phyloP scores from a whole-genome alignment of 53 echinoderm and acorn worm genomes.

The Stichopus horrens region DNA sequence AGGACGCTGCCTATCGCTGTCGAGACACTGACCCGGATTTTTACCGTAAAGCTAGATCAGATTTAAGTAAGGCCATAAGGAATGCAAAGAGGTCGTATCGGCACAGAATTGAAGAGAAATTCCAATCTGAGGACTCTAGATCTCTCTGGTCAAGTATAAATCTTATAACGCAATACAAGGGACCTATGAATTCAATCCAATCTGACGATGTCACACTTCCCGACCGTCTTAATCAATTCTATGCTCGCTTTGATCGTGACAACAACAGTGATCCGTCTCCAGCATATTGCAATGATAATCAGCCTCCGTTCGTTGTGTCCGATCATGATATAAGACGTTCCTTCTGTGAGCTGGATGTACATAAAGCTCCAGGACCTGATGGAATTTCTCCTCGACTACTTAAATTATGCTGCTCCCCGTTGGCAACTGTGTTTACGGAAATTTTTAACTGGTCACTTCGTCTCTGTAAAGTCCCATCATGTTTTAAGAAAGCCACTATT shows the following conservation, averaged over 20 bases:
- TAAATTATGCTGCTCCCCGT: constrained; percentile 36
- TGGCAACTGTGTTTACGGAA: constrained; percentile 38
- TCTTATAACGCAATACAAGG: constrained; percentile 47
- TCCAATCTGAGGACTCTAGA: constrained; percentile 32
- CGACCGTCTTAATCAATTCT: constrained; percentile 49
- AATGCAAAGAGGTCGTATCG: constrained; percentile 43
- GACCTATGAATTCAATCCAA: constrained; percentile 2
- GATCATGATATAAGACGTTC: constrained; percentile 22
- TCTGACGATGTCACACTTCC: constrained; percentile 54
- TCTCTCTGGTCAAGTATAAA: constrained; percentile 56
- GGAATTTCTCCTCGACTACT: constrained; percentile 51
- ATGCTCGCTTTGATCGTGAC: constrained; percentile 51
- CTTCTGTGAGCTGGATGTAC: constrained; percentile 29
- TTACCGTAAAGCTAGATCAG: constrained; percentile 48
- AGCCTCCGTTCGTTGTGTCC: constrained; percentile 26
- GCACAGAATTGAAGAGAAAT: constrained; percentile 33
- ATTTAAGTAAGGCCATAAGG: constrained; percentile 43
- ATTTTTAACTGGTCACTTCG: constrained; percentile 53
- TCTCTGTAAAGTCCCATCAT: constrained; percentile 18
- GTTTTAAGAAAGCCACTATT: constrained; percentile 49
- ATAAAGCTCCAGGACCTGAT: constrained; percentile 53
- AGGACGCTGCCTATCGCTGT: constrained; percentile 39
- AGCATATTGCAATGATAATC: constrained; percentile 22
- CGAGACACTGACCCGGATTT: constrained; percentile 40
- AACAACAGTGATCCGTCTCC: constrained; percentile 1